Conservation (phyloP, 2,888 invertebrate genomes). For the Dasypolia templi region DNA sequence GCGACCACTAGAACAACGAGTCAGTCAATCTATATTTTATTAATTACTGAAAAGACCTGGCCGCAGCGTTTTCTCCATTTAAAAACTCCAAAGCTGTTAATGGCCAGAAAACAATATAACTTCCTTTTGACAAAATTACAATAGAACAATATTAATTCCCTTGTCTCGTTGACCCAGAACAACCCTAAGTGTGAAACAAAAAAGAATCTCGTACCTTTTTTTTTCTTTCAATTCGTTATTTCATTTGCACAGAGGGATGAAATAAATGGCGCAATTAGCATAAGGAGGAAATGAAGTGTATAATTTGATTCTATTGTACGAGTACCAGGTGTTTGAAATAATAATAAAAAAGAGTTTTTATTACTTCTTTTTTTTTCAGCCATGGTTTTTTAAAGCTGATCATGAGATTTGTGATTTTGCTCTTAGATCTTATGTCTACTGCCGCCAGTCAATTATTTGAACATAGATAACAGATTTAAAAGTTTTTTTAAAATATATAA, state of each 20-base stretch:
- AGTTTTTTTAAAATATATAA: too few species aligned
- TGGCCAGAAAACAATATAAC: background rate
- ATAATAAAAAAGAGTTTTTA: too few species aligned
- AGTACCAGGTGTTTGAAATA: background rate
- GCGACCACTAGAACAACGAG: too few species aligned
- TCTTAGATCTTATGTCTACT: too few species aligned
- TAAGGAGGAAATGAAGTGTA: conserved; percentile 20
- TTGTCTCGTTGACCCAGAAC: background rate
- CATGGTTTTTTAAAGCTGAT: background rate
- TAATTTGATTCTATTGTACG: conserved; percentile 15
- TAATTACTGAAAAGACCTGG: background rate
- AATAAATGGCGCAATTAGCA: conserved; percentile 38
- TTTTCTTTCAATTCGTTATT: conserved; percentile 29
- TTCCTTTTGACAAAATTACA: background rate
- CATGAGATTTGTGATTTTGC: background rate
- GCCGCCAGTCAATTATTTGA: too few species aligned
- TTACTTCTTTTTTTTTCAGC: too few species aligned
- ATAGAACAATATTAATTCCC: background rate
- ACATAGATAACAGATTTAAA: too few species aligned
- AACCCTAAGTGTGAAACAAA: conserved; percentile 3
- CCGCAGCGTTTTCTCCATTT: background rate
- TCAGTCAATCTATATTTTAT: background rate
- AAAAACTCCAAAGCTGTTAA: conserved; percentile 4
- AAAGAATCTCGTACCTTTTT: conserved; percentile 16
- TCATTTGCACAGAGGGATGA: conserved; percentile 16